A percentile compares a stretch with the other conserved stretches of the same genome.
These are phyloP conservation scores for Drosophila pegasa DNA, from an alignment of 2,888 invertebrate species.

Conservation along the genomic window DNA sequence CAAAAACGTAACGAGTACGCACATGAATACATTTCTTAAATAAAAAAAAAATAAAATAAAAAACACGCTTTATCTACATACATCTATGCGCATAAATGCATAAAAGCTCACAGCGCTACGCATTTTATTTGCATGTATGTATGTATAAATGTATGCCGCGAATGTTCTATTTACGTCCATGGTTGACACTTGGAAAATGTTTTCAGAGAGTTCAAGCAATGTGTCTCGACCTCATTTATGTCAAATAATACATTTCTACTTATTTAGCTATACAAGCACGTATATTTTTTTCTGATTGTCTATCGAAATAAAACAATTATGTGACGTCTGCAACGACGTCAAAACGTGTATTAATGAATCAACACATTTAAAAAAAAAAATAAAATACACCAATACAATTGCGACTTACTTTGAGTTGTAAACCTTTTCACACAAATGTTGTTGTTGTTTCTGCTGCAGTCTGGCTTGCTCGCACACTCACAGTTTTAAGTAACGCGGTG, in stretches of 20 bases:
- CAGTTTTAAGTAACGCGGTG: slow-evolving; percentile 42
- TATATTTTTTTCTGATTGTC: slow-evolving; percentile 1
- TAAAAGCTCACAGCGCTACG: slow-evolving; percentile 4
- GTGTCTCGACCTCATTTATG: slow-evolving; percentile 1
- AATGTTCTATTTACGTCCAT: slow-evolving; percentile 56
- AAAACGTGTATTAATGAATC: slow-evolving; percentile 63
- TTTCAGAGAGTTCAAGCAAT: not conserved
- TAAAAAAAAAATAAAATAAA: not conserved
- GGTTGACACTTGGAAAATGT: slow-evolving; percentile 23
- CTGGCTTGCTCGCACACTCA: slow-evolving; percentile 51
- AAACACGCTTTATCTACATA: slow-evolving; percentile 5
- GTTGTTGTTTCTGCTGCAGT: slow-evolving; percentile 46
- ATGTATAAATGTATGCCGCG: not conserved
- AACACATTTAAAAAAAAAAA: slow-evolving; percentile 42
- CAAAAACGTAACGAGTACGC: slow-evolving; percentile 23
- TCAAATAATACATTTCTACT: not conserved
- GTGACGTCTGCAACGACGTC: slow-evolving; percentile 18
- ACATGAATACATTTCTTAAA: slow-evolving; percentile 18
- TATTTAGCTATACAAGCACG: not conserved
- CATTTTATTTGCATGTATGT: slow-evolving; percentile 5
- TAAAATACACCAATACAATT: slow-evolving; percentile 55
- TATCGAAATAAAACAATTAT: slow-evolving; percentile 11
- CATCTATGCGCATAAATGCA: slow-evolving; percentile 17
- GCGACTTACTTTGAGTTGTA: slow-evolving; percentile 82
- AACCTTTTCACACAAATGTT: slow-evolving; percentile 73